phyloP scores from a whole-genome alignment of 2,888 invertebrate species.

The Azorinus chamasolen region DNA sequence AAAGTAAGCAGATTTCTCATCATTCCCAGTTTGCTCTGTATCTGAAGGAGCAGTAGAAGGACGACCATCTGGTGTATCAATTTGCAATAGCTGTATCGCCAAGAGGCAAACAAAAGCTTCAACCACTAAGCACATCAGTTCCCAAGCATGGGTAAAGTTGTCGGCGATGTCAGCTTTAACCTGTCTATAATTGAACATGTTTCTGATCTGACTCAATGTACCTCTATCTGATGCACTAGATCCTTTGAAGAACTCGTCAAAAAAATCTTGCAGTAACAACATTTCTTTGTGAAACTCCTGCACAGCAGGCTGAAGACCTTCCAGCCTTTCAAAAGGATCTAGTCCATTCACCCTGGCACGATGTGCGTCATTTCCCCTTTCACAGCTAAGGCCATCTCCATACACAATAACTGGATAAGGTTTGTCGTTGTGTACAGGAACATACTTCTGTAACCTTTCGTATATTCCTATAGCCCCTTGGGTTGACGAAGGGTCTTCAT shows the following conservation, averaged over 20 bases:
- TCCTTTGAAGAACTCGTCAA: slow-evolving; percentile 48
- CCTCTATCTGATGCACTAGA: slow-evolving; percentile 32
- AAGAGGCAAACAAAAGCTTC: too few species aligned
- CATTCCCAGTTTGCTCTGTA: too few species aligned
- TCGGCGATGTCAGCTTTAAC: slow-evolving; percentile 42
- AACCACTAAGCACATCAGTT: slow-evolving; percentile 26
- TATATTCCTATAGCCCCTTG: slow-evolving; percentile 30
- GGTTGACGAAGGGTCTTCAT: slow-evolving; percentile 40
- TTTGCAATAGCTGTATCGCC: too few species aligned
- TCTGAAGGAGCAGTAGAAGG: slow-evolving; percentile 21
- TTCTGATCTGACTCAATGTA: slow-evolving; percentile 39
- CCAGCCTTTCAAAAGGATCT: slow-evolving; percentile 30
- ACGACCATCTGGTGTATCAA: neutral
- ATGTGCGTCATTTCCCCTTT: slow-evolving; percentile 51
- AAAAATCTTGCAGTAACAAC: slow-evolving; percentile 49
- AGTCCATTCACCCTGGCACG: slow-evolving; percentile 34
- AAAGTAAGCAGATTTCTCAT: too few species aligned
- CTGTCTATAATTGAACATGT: slow-evolving; percentile 38
- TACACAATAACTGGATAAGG: slow-evolving; percentile 27
- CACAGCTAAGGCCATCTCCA: slow-evolving; percentile 53
- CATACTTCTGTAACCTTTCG: slow-evolving; percentile 8
- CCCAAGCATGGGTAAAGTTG: slow-evolving; percentile 52
- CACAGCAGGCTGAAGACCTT: slow-evolving; percentile 42
- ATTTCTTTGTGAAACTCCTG: slow-evolving; percentile 62
- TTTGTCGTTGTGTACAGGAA: slow-evolving; percentile 8